Evolutionary conservation across 2,888 invertebrate genomes (phyloP), one percentile per base, ranked within the genome.

Genomic region (Hesperia comma): DNA sequence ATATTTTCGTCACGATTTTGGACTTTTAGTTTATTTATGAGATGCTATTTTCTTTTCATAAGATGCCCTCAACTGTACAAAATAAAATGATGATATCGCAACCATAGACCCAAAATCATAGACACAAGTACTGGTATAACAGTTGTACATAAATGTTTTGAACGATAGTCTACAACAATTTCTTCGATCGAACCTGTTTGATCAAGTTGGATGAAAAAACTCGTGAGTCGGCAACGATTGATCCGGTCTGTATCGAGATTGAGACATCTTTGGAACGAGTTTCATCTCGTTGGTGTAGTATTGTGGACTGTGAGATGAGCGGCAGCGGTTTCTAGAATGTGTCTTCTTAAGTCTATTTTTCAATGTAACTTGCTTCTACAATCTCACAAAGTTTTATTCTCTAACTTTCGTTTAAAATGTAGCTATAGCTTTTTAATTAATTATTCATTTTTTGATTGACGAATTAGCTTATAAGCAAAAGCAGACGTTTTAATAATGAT

Each of bases 251-350:
- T 84, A 84, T 85, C 84, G 84, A 85, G 86, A 92, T 92, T 92
- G 91, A 92, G 92, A 90, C 92, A 92, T 92, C 91, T 87, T 74
- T 77, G 82, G 81, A 90, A 90, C 90, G 81, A 81, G 91, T 90
- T 91, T 83, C 84, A 79, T 81, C 80, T 78, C 75, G 73, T 76
- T 79, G 81, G 82, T 77, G 78, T 79, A 76, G 78, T 77, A 75
- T 79, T 73, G 62, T 66, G 51, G 19, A 54, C 70, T 71, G 46
- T 75, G 77, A 61, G 37, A 76, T 60, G 69, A 75, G 80, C 76
- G 73, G 67, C 55, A 72, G 79, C 81, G 66, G 66, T 17, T 10
- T 49, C 7, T 43, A 14, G 15, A 15, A 37, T 37, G 1, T 2
- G 8, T 10, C 6, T 37, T 37, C 6, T 37, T 37, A n/a, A n/a